These are phyloP conservation scores for Leguminivora glycinivorella DNA, from an alignment of 1,140 invertebrate species.

Conservation along the genomic window DNA sequence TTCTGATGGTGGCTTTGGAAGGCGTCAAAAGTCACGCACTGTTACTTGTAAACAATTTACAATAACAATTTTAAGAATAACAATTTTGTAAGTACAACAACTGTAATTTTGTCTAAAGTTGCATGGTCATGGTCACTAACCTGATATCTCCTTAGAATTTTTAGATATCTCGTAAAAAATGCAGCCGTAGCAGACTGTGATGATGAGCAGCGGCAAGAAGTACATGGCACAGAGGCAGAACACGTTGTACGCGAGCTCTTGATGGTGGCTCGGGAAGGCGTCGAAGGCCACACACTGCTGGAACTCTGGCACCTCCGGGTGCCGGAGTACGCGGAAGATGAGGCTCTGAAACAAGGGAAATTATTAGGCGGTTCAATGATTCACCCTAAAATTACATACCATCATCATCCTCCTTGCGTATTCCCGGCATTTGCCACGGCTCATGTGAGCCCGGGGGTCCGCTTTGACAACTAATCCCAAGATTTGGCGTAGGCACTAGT, in stretches of 20 bases:
- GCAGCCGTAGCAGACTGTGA: constrained; percentile 60
- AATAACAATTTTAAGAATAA: no score
- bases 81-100: no score
- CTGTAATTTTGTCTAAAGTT: not conserved
- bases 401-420: no score
- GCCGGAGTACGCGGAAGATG: constrained; percentile 85
- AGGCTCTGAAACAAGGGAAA: constrained; percentile 82
- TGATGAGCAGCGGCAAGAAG: constrained; percentile 60
- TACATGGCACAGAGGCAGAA: constrained; percentile 78
- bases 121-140: constrained; percentile 35
- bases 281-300: constrained; percentile 88
- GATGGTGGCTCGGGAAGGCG: constrained; percentile 81
- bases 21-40: constrained; percentile 88
- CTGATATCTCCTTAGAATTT: constrained; percentile 56
- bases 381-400: no score
- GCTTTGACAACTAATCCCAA: no score
- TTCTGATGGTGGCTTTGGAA: constrained; percentile 83
- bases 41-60: constrained; percentile 54
- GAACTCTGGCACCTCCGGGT: constrained; percentile 83
- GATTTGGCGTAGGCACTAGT: no score
- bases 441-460: no score
- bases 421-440: no score
- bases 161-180: constrained; percentile 65
- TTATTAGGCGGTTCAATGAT: no score
- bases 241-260: constrained; percentile 86